A percentile compares a stretch with the other conserved stretches of the same genome.
phyloP scores from a whole-genome alignment of 2,888 invertebrate genomes.

The Machimus atricapillus region DNA sequence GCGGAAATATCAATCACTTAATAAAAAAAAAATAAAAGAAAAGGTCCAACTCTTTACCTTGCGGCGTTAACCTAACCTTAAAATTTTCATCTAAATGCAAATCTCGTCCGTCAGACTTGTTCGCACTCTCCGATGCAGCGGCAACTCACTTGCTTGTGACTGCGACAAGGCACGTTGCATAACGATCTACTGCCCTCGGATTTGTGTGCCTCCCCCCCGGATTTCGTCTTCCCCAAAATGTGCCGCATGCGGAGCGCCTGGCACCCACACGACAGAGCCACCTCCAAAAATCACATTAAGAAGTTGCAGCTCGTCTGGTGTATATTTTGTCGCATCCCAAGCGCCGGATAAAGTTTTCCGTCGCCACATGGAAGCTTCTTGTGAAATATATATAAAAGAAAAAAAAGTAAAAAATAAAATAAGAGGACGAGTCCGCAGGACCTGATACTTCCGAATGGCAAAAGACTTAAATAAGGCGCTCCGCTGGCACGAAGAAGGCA shows the following conservation, averaged over 20 bases:
- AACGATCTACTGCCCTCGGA: not conserved
- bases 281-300: conserved; percentile 12
- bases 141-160: not conserved
- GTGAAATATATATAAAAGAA: not conserved
- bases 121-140: not conserved
- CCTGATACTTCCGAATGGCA: not conserved
- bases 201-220: not conserved
- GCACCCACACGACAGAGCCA: not conserved
- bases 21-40: too few species aligned
- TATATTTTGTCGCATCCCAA: conserved; percentile 22
- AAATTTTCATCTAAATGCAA: conserved; percentile 16
- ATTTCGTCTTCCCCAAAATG: not conserved
- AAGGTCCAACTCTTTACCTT: not conserved
- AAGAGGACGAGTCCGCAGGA: not conserved
- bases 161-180: not conserved
- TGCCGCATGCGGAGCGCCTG: not conserved
- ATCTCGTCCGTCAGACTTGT: not conserved
- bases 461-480: conserved; percentile 5
- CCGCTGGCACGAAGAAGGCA: not conserved
- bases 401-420: not conserved
- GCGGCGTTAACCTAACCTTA: not conserved
- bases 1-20: not conserved
- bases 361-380: conserved; percentile 20
- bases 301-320: not conserved
- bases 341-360: conserved; percentile 13